Evolutionary conservation across 2,888 invertebrate species (phyloP), one percentile per base, ranked within the genome.

Genomic region (Agrilus cyanescens): DNA sequence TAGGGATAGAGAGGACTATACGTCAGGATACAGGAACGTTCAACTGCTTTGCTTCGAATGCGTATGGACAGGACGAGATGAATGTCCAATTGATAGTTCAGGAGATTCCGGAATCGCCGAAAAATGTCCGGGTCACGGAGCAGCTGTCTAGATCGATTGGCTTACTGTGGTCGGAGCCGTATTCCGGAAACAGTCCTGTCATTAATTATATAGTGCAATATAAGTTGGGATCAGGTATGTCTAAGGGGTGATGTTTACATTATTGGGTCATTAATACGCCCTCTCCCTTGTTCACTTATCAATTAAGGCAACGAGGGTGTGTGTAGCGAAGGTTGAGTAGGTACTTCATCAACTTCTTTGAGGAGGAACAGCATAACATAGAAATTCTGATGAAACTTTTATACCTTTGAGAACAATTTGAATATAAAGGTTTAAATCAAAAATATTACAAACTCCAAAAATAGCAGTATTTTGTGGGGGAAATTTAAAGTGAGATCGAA

Each of bases 41-140:
- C 62, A 82, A 86, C 40, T 94, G 94, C 63, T 77, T 82, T 48
- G 90, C 90, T 1, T 82, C 83, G 54, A 95, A 94, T 67, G 76
- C 84, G 38, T 94, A 87, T 60, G 95, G 94, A 7, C 82, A 85
- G 54, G 93, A 91, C 58, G 85, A 88, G 65, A 86, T 90, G 80
- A 81, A 85, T 40, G 86, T 91, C 62, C 86, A 90, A 60, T 75
- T 94, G 46, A 83, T 90, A 40, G 87, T 94, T 20, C 88, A 93
- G 72, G 82, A 93, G 73, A 84, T 85, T 33, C 91, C 93, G 1
- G 93, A 93, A 65, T 81, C 86, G 63, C 91, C 93, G 4, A 81
- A 83, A 60, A 87, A 88, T 60, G 79, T 91, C 50, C 76, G 85
- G 53, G 82, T 90, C 39, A 80, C 84, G 57, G 87, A 89, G 51